phyloP scores from a whole-genome alignment of 1,140 invertebrate species.

The Macrosteles quadrilineatus region DNA sequence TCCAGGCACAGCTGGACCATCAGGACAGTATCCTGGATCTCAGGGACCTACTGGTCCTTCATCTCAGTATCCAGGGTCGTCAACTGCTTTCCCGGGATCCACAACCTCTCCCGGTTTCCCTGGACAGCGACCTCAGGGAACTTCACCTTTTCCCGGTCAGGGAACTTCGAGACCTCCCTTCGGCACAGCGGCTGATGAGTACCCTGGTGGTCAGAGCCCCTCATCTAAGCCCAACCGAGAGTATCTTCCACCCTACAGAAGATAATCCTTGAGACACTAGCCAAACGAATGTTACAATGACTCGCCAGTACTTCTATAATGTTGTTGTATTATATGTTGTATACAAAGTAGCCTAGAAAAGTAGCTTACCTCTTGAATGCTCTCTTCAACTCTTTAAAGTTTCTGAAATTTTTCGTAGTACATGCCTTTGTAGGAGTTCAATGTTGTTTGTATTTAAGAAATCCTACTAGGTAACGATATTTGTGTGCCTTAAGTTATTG shows the following conservation, averaged over 20 bases:
- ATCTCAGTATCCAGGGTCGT: slow-evolving; percentile 42
- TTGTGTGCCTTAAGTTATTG: slow-evolving; percentile 22
- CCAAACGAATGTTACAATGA: neutral
- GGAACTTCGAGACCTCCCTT: slow-evolving; percentile 25
- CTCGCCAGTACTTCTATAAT: neutral
- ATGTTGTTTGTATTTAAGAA: too few species aligned
- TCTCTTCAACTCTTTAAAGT: too few species aligned
- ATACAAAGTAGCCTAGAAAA: slow-evolving; percentile 5
- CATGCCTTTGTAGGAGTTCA: too few species aligned
- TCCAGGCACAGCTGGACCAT: slow-evolving; percentile 37
- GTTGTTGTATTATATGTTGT: slow-evolving; percentile 13
- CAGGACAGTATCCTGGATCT: slow-evolving; percentile 40
- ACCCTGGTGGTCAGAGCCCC: slow-evolving; percentile 15
- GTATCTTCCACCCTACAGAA: slow-evolving; percentile 41
- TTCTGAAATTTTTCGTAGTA: too few species aligned
- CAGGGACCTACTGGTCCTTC: slow-evolving; percentile 37
- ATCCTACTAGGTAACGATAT: neutral
- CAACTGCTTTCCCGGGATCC: slow-evolving; percentile 36
- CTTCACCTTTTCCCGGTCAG: slow-evolving; percentile 34
- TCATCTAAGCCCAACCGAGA: slow-evolving; percentile 39
- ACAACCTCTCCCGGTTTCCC: slow-evolving; percentile 24
- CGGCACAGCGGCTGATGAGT: slow-evolving; percentile 25
- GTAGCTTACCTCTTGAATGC: neutral
- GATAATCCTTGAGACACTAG: slow-evolving; percentile 15
- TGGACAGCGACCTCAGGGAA: slow-evolving; percentile 33